These are phyloP conservation scores for Lasioglossum marginatum DNA, from an alignment of 2,888 invertebrate species.

Conservation along the genomic window DNA sequence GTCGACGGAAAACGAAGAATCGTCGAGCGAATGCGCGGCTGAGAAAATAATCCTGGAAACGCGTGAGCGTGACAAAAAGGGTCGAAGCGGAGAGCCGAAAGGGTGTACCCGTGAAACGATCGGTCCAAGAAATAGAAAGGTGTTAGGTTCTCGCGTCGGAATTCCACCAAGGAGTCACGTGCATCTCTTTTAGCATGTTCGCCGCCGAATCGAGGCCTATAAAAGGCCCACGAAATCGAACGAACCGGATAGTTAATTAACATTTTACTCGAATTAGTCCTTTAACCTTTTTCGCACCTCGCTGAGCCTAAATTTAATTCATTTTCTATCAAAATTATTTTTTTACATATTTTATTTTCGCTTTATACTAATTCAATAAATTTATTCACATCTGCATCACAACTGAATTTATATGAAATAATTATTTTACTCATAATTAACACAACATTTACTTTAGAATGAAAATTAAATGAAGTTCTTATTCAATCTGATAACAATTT, in stretches of 20 bases:
- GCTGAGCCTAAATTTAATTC: background rate
- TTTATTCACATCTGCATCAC: background rate
- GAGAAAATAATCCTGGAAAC: conserved; percentile 62
- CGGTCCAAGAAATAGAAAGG: conserved; percentile 18
- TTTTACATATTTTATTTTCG: background rate
- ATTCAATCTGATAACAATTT: background rate
- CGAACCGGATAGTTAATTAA: background rate
- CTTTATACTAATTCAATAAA: background rate
- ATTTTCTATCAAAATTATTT: background rate
- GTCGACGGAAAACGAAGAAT: conserved; percentile 60
- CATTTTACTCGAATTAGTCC: background rate
- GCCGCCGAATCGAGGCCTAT: background rate
- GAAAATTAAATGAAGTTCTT: background rate
- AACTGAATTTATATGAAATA: too few species aligned
- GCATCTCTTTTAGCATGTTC: background rate
- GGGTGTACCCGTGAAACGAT: conserved; percentile 30
- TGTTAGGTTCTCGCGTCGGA: background rate
- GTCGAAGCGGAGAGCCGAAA: conserved; percentile 9
- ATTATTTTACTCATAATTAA: too few species aligned
- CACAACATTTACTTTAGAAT: background rate
- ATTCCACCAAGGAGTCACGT: background rate
- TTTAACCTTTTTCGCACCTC: background rate
- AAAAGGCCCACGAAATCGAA: background rate
- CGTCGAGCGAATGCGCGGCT: conserved; percentile 44
- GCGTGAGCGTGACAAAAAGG: conserved; percentile 41